A percentile compares a stretch with the other conserved stretches of the same genome.
phyloP scores from a whole-genome alignment of 2,797 vertebrate species.

The Pithecia hirsuta region DNA sequence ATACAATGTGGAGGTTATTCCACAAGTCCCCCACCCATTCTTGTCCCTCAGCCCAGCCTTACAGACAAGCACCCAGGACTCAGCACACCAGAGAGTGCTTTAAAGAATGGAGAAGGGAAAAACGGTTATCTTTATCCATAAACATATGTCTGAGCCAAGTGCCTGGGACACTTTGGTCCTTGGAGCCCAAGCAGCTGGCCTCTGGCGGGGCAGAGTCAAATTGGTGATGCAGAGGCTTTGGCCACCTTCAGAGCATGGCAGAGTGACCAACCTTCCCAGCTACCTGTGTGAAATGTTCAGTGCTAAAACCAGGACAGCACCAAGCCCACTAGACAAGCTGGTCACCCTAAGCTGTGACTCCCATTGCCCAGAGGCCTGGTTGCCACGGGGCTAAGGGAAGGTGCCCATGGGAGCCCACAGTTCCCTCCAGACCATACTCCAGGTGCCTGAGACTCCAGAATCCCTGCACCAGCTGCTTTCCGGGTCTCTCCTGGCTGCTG shows the following conservation, averaged over 20 bases:
- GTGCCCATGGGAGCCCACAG: not conserved
- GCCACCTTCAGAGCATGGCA: not conserved
- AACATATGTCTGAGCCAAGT: not conserved
- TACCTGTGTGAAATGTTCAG: not conserved
- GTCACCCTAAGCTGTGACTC: not conserved
- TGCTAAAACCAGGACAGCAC: not conserved
- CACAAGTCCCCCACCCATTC: not conserved
- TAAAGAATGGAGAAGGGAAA: not conserved
- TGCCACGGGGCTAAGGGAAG: not conserved
- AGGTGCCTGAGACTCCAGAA: not conserved
- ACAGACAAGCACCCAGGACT: not conserved
- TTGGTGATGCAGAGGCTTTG: not conserved
- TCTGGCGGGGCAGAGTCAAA: not conserved
- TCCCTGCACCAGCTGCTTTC: not conserved
- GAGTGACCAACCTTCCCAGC: not conserved
- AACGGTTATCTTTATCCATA: not conserved
- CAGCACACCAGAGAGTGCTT: not conserved
- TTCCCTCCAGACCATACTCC: not conserved
- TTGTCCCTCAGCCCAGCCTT: not conserved
- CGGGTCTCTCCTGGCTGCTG: not conserved
- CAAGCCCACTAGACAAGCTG: too few species aligned
- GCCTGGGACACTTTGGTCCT: not conserved
- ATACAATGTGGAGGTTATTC: not conserved
- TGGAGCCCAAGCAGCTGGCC: not conserved
- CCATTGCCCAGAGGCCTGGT: not conserved